Conservation (phyloP, 2,888 invertebrate species). For the Anthrax anthrax region DNA sequence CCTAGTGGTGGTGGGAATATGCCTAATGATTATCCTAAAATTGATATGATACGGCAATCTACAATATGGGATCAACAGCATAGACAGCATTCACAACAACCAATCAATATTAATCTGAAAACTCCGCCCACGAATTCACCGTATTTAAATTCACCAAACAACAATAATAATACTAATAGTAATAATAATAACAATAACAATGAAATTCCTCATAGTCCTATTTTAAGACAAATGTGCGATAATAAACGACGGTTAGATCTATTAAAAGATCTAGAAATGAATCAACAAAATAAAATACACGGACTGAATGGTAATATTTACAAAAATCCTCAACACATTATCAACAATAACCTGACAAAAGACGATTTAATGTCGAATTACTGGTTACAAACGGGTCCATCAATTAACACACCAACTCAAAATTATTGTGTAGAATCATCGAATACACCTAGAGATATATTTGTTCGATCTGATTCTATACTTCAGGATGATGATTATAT, state of each 20-base stretch:
- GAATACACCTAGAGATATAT: conserved; percentile 18
- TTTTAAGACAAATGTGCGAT: conserved; percentile 10
- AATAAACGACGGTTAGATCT: conserved; percentile 8
- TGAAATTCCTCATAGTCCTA: conserved; percentile 8
- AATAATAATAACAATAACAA: conserved; percentile 6
- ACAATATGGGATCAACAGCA: conserved; percentile 12
- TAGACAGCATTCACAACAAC: conserved; percentile 10
- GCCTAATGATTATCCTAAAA: conserved; percentile 9
- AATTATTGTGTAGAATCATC: conserved; percentile 10
- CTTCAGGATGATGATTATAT: conserved; percentile 47
- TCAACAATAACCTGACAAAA: conserved; percentile 10
- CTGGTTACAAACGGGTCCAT: conserved; percentile 7
- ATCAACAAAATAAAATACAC: conserved; percentile 8
- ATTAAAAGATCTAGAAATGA: conserved; percentile 12
- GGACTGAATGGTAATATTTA: conserved; percentile 10
- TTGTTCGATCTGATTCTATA: conserved; percentile 40
- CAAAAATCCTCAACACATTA: conserved; percentile 6
- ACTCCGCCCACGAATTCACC: conserved; percentile 12
- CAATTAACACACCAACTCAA: conserved; percentile 12
- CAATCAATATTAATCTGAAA: conserved; percentile 11
- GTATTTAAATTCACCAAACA: conserved; percentile 11
- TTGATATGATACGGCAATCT: conserved; percentile 10
- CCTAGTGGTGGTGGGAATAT: conserved; percentile 6
- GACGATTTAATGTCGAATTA: conserved; percentile 11
- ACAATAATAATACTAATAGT: conserved; percentile 1